These are phyloP conservation scores for Leucophenga maculata DNA, from an alignment of 2,888 invertebrate species.

Conservation along the genomic window DNA sequence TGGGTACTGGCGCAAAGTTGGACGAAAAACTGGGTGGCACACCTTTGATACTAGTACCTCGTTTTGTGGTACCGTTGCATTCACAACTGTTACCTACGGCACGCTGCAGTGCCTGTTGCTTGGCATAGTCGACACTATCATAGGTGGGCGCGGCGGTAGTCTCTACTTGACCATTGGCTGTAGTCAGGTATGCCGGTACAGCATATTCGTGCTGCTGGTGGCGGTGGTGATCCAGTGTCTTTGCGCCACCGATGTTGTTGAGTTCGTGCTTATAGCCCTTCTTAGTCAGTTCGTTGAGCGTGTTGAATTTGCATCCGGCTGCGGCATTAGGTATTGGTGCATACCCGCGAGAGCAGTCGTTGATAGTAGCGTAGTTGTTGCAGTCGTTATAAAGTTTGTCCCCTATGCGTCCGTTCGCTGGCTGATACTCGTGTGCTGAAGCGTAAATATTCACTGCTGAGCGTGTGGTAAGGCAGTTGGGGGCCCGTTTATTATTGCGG, in stretches of 20 bases:
- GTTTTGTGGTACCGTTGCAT: slow-evolving; percentile 56
- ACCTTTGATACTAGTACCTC: slow-evolving; percentile 34
- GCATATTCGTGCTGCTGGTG: slow-evolving; percentile 71
- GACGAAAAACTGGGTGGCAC: slow-evolving; percentile 68
- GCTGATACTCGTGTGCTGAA: slow-evolving; percentile 73
- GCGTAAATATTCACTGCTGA: slow-evolving; percentile 83
- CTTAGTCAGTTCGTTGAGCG: slow-evolving; percentile 66
- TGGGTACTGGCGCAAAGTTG: slow-evolving; percentile 63
- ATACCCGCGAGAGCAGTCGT: slow-evolving; percentile 68
- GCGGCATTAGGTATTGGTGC: slow-evolving; percentile 66
- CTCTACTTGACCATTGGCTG: slow-evolving; percentile 43
- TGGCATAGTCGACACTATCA: slow-evolving; percentile 64
- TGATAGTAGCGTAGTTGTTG: slow-evolving; percentile 71
- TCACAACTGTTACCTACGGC: slow-evolving; percentile 53
- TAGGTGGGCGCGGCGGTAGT: slow-evolving; percentile 54
- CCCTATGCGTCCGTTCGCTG: slow-evolving; percentile 48
- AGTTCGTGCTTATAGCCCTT: slow-evolving; percentile 52
- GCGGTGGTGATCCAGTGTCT: slow-evolving; percentile 65
- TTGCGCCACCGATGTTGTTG: slow-evolving; percentile 53
- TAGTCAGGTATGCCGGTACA: slow-evolving; percentile 67
- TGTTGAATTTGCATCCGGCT: slow-evolving; percentile 69
- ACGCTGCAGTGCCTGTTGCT: slow-evolving; percentile 53
- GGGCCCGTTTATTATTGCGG: slow-evolving; percentile 59
- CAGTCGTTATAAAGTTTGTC: slow-evolving; percentile 68
- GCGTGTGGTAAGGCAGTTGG: slow-evolving; percentile 61